Evolutionary conservation across 2,888 invertebrate genomes (phyloP).

Genomic region (Osedax fenrisi): DNA sequence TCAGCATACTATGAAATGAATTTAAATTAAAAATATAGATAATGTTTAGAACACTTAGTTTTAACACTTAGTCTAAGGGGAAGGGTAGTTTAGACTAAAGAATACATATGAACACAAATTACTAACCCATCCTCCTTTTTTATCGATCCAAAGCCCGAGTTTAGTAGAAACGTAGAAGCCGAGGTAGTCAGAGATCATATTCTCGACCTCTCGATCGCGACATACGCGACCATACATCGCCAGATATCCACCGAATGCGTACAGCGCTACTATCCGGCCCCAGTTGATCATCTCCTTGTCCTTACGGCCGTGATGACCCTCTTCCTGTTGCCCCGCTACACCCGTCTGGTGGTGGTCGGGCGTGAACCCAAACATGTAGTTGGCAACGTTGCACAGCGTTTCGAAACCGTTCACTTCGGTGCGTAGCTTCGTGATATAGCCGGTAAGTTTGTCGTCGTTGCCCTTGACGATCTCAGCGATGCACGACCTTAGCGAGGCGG

Average conservation of each 20-base stretch:
- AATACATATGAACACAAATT: no score
- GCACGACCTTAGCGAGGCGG: background rate
- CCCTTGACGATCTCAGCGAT: background rate
- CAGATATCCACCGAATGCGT: slow-evolving; percentile 44
- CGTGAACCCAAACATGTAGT: slow-evolving; percentile 47
- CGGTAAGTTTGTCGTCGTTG: background rate
- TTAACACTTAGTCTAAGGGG: no score
- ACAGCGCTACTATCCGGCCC: slow-evolving; percentile 47
- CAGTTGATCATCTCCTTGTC: slow-evolving; percentile 45
- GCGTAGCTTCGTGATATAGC: background rate
- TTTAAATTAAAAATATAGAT: no score
- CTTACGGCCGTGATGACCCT: slow-evolving; percentile 38
- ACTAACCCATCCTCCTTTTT: slow-evolving; percentile 46
- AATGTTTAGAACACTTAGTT: no score
- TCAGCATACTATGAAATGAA: no score
- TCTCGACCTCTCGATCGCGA: slow-evolving; percentile 26
- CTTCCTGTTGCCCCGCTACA: slow-evolving; percentile 46
- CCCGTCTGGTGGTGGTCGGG: slow-evolving; percentile 47
- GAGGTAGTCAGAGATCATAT: slow-evolving; percentile 38
- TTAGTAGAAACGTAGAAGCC: slow-evolving; percentile 46
- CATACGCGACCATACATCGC: slow-evolving; percentile 37
- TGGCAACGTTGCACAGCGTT: slow-evolving; percentile 36
- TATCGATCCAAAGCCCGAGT: slow-evolving; percentile 44
- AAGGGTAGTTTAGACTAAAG: no score
- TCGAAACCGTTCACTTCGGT: slow-evolving; percentile 2